phyloP scores from a whole-genome alignment of 1,140 invertebrate genomes.

The Ceratitis capitata region DNA sequence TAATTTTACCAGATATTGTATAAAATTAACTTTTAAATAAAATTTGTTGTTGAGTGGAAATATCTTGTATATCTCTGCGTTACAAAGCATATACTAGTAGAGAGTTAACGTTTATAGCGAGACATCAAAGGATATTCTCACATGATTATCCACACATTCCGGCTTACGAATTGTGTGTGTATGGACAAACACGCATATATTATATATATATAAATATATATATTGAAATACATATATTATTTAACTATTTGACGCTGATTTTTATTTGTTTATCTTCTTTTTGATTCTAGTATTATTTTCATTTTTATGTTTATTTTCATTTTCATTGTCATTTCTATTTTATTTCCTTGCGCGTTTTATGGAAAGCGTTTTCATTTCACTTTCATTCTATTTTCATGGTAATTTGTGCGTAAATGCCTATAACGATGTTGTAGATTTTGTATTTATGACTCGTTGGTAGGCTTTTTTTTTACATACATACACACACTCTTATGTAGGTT shows the following conservation, averaged over 20 bases:
- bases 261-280: neutral
- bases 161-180: neutral
- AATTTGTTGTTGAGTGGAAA: too few species aligned
- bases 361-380: neutral
- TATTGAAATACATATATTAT: too few species aligned
- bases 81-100: too few species aligned
- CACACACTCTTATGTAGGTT: too few species aligned
- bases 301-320: neutral
- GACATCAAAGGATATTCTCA: neutral
- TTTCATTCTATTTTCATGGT: neutral
- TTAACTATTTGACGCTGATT: conserved; percentile 2
- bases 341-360: neutral
- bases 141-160: neutral
- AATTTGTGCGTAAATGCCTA: neutral
- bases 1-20: too few species aligned
- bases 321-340: neutral
- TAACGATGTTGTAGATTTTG: neutral
- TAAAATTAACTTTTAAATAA: too few species aligned
- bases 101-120: too few species aligned
- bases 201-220: too few species aligned
- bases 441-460: neutral
- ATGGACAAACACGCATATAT: too few species aligned
- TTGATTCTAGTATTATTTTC: neutral
- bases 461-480: neutral
- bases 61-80: too few species aligned